Percentiles rank a stretch among this genome's conserved stretches.
Evolutionary conservation across 92 coral and sea anemone species (phyloP).

Genomic region (Parazoanthus atlanticus): DNA sequence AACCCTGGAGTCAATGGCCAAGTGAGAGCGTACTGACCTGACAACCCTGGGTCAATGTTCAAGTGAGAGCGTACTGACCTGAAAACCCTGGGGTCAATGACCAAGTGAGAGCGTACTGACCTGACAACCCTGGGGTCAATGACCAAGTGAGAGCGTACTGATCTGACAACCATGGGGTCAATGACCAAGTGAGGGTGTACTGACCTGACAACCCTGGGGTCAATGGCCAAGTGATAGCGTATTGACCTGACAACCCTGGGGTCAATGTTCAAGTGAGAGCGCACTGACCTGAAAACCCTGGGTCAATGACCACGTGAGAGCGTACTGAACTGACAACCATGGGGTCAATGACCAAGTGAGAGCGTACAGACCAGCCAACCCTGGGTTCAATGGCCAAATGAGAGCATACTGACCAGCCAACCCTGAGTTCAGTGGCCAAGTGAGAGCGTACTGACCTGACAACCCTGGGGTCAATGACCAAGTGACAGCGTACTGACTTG

Average conservation of each 20-base stretch:
- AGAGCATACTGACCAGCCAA: too few species aligned
- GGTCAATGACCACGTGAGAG: not conserved
- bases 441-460: conserved; percentile 49
- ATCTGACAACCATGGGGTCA: too few species aligned
- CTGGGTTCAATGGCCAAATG: not conserved
- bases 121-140: too few species aligned
- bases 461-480: not conserved
- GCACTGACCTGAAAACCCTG: not conserved
- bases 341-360: not conserved
- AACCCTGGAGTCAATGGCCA: not conserved
- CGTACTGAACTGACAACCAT: not conserved
- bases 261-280: conserved; percentile 75
- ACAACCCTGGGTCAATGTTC: not conserved
- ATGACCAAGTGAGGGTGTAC: too few species aligned
- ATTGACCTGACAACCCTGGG: conserved; percentile 76
- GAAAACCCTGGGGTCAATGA: too few species aligned
- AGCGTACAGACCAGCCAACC: not conserved
- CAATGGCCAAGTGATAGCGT: too few species aligned
- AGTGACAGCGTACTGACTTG: not conserved
- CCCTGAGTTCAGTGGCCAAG: conserved; percentile 77
- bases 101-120: too few species aligned
- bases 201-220: too few species aligned
- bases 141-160: too few species aligned
- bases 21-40: not conserved
- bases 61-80: not conserved